These are phyloP conservation scores for Lycaena phlaeas DNA, from an alignment of 2,888 invertebrate genomes.

Conservation along the genomic window DNA sequence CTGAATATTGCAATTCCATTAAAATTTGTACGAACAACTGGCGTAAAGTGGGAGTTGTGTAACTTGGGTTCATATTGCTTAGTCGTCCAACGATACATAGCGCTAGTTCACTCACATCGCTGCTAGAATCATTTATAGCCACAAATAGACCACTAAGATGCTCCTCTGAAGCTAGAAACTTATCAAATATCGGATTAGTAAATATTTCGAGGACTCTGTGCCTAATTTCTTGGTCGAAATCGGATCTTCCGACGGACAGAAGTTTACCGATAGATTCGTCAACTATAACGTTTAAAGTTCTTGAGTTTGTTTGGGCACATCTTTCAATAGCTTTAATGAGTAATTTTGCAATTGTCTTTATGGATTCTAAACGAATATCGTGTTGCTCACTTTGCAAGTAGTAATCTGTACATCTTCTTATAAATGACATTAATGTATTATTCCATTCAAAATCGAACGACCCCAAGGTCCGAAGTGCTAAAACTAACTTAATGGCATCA, in stretches of 20 bases:
- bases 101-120: constrained; percentile 94
- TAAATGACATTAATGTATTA: constrained; percentile 89
- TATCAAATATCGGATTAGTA: constrained; percentile 90
- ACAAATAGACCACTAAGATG: constrained; percentile 93
- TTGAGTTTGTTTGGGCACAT: constrained; percentile 77
- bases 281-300: constrained; percentile 90
- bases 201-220: constrained; percentile 93
- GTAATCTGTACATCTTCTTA: constrained; percentile 92
- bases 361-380: constrained; percentile 91
- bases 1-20: constrained; percentile 95
- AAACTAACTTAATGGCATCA: constrained; percentile 89
- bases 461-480: constrained; percentile 94
- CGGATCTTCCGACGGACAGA: constrained; percentile 93
- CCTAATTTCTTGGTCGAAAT: constrained; percentile 94
- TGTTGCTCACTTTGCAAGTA: constrained; percentile 92
- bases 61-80: constrained; percentile 96
- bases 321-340: constrained; percentile 86
- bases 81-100: constrained; percentile 93
- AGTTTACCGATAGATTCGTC: constrained; percentile 93
- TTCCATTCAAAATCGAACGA: constrained; percentile 94
- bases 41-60: constrained; percentile 95
- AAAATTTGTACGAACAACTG: constrained; percentile 93
- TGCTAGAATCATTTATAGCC: constrained; percentile 95
- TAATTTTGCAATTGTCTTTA: constrained; percentile 91
- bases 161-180: constrained; percentile 95